These are phyloP conservation scores for Mesorhabditis sp. DNA, from an alignment of 2,888 invertebrate genomes.

Conservation along the genomic window DNA sequence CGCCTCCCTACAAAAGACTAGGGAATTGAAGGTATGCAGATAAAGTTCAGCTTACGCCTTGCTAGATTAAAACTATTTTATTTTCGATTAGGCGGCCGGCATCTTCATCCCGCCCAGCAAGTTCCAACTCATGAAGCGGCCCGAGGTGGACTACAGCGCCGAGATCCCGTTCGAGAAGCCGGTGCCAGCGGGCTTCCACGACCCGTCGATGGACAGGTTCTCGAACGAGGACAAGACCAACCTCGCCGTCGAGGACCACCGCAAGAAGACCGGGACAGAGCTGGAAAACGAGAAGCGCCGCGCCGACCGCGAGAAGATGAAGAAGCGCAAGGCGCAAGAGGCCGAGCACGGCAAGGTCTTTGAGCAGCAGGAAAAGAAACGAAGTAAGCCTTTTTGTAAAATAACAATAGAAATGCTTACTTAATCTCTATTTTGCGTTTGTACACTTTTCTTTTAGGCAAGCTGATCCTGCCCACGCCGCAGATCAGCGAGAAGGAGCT, in stretches of 20 bases:
- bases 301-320: conserved; percentile 90
- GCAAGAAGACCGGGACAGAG: conserved; percentile 39
- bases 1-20: conserved; percentile 92
- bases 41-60: background rate
- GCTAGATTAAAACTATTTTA: background rate
- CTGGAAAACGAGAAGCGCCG: conserved; percentile 74
- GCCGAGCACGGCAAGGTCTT: conserved; percentile 73
- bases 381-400: conserved; percentile 24
- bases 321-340: conserved; percentile 76
- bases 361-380: conserved; percentile 53
- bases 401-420: background rate
- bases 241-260: conserved; percentile 37
- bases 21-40: conserved; percentile 73
- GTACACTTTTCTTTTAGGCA: conserved; percentile 66
- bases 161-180: conserved; percentile 78
- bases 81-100: conserved; percentile 73
- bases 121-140: conserved; percentile 37
- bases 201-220: conserved; percentile 79
- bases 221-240: conserved; percentile 24
- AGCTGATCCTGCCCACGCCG: conserved; percentile 89
- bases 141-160: conserved; percentile 79
- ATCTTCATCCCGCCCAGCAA: conserved; percentile 64
- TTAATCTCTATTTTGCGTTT: background rate
- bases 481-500: conserved; percentile 83
- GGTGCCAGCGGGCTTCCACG: conserved; percentile 76